Evolutionary conservation across 2,888 invertebrate genomes (phyloP).

Genomic region (Dinocampus coccinellae): DNA sequence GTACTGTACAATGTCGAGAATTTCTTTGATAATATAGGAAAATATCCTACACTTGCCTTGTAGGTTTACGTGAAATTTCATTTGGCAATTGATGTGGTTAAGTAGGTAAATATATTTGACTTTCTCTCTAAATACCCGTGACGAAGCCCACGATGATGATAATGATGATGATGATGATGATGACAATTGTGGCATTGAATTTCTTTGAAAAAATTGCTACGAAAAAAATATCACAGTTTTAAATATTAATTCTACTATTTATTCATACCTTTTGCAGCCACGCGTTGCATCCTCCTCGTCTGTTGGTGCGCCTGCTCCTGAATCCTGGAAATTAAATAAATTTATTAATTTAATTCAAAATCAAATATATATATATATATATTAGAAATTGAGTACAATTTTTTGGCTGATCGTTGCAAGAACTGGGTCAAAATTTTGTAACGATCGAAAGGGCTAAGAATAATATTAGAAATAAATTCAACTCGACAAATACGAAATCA

Average conservation of each 20-base stretch:
- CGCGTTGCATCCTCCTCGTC: constrained; percentile 72
- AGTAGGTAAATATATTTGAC: background rate
- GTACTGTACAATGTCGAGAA: background rate
- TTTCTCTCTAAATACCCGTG: constrained; percentile 8
- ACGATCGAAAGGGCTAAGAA: constrained; percentile 19
- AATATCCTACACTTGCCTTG: background rate
- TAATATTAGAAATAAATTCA: background rate
- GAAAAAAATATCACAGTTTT: background rate
- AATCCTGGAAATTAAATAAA: constrained; percentile 70
- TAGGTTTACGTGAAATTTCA: background rate
- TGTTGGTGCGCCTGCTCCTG: constrained; percentile 70
- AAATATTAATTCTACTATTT: background rate
- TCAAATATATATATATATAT: background rate
- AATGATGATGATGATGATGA: too few relatives aligned
- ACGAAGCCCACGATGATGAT: background rate
- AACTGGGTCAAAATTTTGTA: constrained; percentile 21
- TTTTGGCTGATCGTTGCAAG: background rate
- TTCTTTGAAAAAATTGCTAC: background rate
- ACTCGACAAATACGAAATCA: constrained; percentile 6
- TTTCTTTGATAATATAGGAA: background rate
- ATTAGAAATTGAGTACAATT: background rate
- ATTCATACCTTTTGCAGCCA: constrained; percentile 71
- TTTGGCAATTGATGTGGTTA: constrained; percentile 6
- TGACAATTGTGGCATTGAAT: background rate
- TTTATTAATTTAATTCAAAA: background rate